Base-by-base conservation (phyloP, 2,797 vertebrate species). In the Iguana delicatissima region DNA sequence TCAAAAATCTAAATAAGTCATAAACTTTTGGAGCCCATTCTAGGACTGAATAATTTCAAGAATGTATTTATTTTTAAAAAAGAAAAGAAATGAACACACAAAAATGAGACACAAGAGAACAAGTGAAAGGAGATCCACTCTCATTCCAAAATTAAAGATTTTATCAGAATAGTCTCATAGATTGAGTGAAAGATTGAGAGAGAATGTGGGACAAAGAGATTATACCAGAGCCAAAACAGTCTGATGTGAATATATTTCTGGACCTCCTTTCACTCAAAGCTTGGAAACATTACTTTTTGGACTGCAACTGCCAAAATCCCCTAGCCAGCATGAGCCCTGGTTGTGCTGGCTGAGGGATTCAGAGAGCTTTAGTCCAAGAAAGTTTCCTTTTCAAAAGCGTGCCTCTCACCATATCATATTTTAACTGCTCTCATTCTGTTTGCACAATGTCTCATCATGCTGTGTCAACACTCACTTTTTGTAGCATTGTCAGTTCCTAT, bases 1-100 rank as follows among this genome's bases (percentile, higher is more conserved):
- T 90, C 80, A 24, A 74, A 62, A 90, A 82, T 90, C 79, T 86
- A 81, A 89, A 62, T 81, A 67, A 82, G 16, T 32, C 55, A 87
- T 86, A 90, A 86, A 80, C 10, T 24, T 90, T 90, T 86, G 52
- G 14, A 74, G 57, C 46, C 32, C 42, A 38, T 90, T 24, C 32
- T 82, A 38, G 9, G 13, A 64, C 35, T 32, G 32, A 86, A 62
- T 81, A 29, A 64, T 64, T 82, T 59, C 69, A 74, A 67, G 52
- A 82, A 69, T 20, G 46, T 35, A 80, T 82, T 72, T 82, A 55
- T 67, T 52, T 85, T 59, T 14, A 9, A 29, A 46, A 46, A 84
- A 16, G 24, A 85, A 74, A 29, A 80, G 42, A 81, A 81, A 57
- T 29, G 67, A 72, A 46, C 79, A 69, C 46, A 55, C 62, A 73